Base-by-base conservation (phyloP, 2,113 vertebrate species). In the rat (Rattus norvegicus) region DNA sequence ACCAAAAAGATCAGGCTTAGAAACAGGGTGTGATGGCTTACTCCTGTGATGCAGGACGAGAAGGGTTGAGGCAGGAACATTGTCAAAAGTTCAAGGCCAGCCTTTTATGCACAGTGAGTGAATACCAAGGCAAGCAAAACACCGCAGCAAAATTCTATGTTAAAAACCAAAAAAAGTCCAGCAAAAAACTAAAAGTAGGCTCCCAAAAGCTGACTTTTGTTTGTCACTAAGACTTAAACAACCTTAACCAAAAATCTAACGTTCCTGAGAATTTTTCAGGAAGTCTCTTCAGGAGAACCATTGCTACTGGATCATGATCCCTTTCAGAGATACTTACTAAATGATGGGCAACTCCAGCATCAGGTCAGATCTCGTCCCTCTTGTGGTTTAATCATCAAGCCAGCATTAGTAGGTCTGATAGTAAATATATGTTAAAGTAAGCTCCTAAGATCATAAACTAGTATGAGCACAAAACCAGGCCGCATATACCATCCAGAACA, bases 181-280 rank as follows among this genome's bases (percentile, higher is more conserved):
- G 7, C 9, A 84, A 69, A 24, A 39, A 93, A 85, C 65, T 76
- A 36, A 80, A 93, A 92, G 28, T 43, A 84, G 83, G 52, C 63
- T 63, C 65, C 36, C 49, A 22, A 93, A 88, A 85, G 36, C 16
- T 49, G 9, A 88, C 93, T 93, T 70, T 7, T 87, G 4, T n/a
- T 92, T 63, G 14, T 94, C 61, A 39, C 1, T 73, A 95, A 59
- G 36, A 84, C n/a, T 1, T 85, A 80, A 87, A 52, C 4, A n/a
- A 26, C 70, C n/a, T 61, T 49, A 72, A 3, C n/a, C 16, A 95
- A 93, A 72, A 70, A 72, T 87, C 43, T 86, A 65, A 95, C 91
- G 30, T 87, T 16, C 76, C 14, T 65, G 84, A 93, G 49, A 88
- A 54, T 76, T 47, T 33, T 47, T 17, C 43, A 81, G 30, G n/a